A percentile compares a stretch with the other conserved stretches of the same genome.
Conservation (phyloP, 1,140 invertebrate genomes). For the Oryctes rhinoceros region DNA sequence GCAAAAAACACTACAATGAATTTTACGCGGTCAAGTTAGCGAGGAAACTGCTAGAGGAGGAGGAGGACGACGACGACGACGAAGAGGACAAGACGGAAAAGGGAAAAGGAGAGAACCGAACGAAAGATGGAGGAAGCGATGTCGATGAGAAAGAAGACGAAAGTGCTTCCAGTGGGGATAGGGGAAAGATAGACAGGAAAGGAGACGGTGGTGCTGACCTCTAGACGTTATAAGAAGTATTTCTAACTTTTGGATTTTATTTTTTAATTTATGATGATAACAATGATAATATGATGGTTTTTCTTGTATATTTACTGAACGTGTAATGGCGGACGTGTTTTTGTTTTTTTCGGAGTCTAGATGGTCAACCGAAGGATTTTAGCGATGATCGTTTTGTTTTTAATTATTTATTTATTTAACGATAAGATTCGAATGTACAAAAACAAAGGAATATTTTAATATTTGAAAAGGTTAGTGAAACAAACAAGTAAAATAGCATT, state of each 20-base stretch:
- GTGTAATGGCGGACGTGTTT: background rate
- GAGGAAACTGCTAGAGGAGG: conserved; percentile 87
- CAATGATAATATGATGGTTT: background rate
- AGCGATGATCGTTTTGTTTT: background rate
- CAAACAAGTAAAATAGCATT: no score
- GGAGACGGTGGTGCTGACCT: background rate
- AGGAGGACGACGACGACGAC: conserved; percentile 84
- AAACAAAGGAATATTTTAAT: no score
- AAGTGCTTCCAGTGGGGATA: conserved; percentile 10
- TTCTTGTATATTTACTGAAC: background rate
- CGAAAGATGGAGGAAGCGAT: background rate
- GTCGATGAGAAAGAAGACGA: background rate
- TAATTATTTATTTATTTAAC: no score
- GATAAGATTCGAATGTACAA: no score
- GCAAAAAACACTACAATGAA: conserved; percentile 97
- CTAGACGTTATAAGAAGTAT: conserved; percentile 2
- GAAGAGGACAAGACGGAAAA: conserved; percentile 59
- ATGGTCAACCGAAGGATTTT: background rate
- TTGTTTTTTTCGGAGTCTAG: background rate
- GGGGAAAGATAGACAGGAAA: background rate
- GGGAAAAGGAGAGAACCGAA: background rate
- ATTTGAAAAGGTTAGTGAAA: no score
- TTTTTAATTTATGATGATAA: background rate
- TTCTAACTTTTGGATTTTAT: background rate
- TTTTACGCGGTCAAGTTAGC: conserved; percentile 93